Conservation (phyloP, 1,140 invertebrate genomes). For the Metopolophium dirhodum region DNA sequence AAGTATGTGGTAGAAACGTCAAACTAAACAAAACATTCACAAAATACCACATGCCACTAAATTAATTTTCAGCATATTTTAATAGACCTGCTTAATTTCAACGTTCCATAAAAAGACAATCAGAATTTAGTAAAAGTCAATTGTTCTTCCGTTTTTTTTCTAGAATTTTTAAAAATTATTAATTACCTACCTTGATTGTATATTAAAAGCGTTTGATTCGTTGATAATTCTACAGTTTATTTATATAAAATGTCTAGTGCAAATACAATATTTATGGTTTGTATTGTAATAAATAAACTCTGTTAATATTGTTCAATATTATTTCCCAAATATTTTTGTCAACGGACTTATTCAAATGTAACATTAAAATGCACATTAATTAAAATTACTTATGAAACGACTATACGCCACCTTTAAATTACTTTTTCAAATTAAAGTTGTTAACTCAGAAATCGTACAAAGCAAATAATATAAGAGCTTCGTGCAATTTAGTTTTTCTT, state of each 20-base stretch:
- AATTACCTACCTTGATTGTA: not conserved
- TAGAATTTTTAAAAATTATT: too few relatives aligned
- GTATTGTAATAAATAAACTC: too few relatives aligned
- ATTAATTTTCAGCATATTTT: too few relatives aligned
- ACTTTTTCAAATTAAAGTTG: not conserved
- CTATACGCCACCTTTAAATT: not conserved
- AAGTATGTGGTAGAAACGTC: too few relatives aligned
- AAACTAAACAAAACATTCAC: too few relatives aligned
- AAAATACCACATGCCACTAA: too few relatives aligned
- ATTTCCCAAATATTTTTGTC: not conserved
- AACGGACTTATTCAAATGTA: not conserved
- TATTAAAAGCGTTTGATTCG: not conserved
- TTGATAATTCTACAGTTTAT: not conserved
- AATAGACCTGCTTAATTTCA: too few relatives aligned
- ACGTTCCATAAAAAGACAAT: too few relatives aligned
- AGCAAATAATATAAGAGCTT: not conserved
- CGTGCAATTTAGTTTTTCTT: not conserved
- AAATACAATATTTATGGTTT: not conserved
- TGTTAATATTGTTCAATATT: not conserved
- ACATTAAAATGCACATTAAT: not conserved
- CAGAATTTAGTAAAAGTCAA: too few relatives aligned
- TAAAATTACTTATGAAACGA: not conserved
- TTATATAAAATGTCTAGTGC: not conserved
- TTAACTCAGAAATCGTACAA: not conserved
- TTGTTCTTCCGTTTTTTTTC: too few relatives aligned